Conservation (phyloP, 2,888 invertebrate species). For the Alentia gelatinosa region DNA sequence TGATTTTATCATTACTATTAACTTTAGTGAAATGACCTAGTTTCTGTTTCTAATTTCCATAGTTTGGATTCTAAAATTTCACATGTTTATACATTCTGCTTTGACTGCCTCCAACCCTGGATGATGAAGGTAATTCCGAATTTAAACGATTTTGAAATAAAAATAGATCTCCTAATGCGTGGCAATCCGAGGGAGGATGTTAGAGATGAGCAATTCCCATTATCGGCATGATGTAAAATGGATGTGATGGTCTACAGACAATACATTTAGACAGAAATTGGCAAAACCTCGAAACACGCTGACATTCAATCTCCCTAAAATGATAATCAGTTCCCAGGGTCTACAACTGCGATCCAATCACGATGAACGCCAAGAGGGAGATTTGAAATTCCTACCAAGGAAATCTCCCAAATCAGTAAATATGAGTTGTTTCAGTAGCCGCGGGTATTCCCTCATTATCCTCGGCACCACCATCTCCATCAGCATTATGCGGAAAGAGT, state of each 20-base stretch:
- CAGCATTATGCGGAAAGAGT: background rate
- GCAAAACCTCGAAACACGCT: background rate
- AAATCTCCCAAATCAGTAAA: too few relatives aligned
- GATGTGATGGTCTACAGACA: background rate
- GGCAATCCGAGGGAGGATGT: background rate
- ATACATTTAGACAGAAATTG: slow-evolving; percentile 10
- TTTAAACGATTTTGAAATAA: background rate
- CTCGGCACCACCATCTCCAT: background rate
- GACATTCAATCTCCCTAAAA: background rate
- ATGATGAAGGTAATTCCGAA: background rate
- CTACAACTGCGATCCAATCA: background rate
- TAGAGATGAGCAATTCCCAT: background rate
- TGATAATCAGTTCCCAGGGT: slow-evolving; percentile 10
- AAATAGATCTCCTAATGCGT: background rate
- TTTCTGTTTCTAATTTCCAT: too few relatives aligned
- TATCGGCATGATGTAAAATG: background rate
- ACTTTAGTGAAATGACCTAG: too few relatives aligned
- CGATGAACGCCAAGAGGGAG: too few relatives aligned
- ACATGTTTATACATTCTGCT: background rate
- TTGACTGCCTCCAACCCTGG: background rate
- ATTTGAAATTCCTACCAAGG: too few relatives aligned
- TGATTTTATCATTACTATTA: too few relatives aligned
- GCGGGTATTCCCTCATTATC: too few relatives aligned
- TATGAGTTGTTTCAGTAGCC: too few relatives aligned
- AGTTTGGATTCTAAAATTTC: too few relatives aligned